Evolutionary conservation across 2,888 invertebrate genomes (phyloP).

Genomic region (Elegia similella): DNA sequence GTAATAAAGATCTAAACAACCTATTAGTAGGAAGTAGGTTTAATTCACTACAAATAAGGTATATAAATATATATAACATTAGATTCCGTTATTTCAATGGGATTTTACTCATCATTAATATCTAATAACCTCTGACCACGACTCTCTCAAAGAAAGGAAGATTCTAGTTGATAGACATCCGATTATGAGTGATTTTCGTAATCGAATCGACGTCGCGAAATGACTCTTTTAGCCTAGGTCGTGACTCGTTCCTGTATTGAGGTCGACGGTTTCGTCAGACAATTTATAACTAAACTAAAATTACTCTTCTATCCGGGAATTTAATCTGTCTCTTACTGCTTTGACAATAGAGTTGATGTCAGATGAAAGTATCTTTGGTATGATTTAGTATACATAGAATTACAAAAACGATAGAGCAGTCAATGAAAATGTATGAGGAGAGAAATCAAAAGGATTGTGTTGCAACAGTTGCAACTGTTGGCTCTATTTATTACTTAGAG

Average conservation of each 20-base stretch:
- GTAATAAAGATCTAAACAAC: too few relatives aligned
- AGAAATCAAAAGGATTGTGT: not conserved
- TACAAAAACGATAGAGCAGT: not conserved
- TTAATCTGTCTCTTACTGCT: not conserved
- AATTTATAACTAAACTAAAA: constrained; percentile 21
- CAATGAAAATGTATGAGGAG: not conserved
- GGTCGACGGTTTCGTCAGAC: constrained; percentile 44
- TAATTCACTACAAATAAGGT: too few relatives aligned
- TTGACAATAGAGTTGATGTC: not conserved
- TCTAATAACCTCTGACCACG: not conserved
- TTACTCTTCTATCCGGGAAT: not conserved
- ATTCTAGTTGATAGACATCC: constrained; percentile 34
- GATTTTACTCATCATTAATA: not conserved
- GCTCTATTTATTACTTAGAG: not conserved
- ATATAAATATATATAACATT: too few relatives aligned
- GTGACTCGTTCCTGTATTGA: constrained; percentile 41
- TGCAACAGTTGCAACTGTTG: not conserved
- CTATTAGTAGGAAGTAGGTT: too few relatives aligned
- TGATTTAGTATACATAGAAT: not conserved
- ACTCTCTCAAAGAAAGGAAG: constrained; percentile 1
- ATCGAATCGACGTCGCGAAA: constrained; percentile 46
- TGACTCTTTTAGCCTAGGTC: constrained; percentile 41
- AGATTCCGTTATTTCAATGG: too few relatives aligned
- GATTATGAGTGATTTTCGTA: constrained; percentile 45
- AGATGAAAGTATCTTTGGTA: not conserved